Evolutionary conservation across 1,140 invertebrate species (phyloP), one percentile per base, ranked within the genome.

Genomic region (Akabosia matsudoensis): DNA sequence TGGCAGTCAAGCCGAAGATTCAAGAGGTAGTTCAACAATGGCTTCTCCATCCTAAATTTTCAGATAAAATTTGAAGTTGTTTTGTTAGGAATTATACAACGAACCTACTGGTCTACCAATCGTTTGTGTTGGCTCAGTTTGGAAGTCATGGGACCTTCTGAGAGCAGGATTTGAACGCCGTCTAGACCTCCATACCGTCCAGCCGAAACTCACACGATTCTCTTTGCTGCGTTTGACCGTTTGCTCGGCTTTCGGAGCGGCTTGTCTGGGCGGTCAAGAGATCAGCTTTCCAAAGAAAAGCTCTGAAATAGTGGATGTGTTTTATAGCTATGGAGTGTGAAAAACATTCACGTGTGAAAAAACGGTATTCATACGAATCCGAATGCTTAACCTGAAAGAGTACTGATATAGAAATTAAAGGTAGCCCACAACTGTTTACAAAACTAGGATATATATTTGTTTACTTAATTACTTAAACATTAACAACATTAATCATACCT

Each of bases 71-170:
- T 45, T 45, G 18, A 18, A 45, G 18, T 64, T 14, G 56, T 64
- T 64, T 70, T 70, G n/a, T n/a, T n/a, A 88, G 85, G 84, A 87
- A 76, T 82, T 91, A 56, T 85, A 86, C 54, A 82, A 88, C 1
- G 82, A 84, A 56, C 82, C 83, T 1, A 89, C 89, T 4, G 90
- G 94, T 4, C 82, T 97, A 0, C 91, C 91, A 37, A 88, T 98
- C 0, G 90, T 97, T 0, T 97, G 95, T 83, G 93, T 98, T 0
- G 97, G 97, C 0, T 97, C 96, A 0, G 95, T 99, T 0, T 99
- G 95, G 92, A 91, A 94, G 80, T 97, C 95, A 79, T 99, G 96
- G 96, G 83, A 89, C 0, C 87, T 92, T 0, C 83, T 98, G 70
- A 87, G 92, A 83, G 84, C 88, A 13, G 93, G 93, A 37, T 92